A percentile compares a stretch with the other conserved stretches of the same genome.
Evolutionary conservation across 2,888 invertebrate genomes (phyloP).

Genomic region (Callyntrura guangdongensis): DNA sequence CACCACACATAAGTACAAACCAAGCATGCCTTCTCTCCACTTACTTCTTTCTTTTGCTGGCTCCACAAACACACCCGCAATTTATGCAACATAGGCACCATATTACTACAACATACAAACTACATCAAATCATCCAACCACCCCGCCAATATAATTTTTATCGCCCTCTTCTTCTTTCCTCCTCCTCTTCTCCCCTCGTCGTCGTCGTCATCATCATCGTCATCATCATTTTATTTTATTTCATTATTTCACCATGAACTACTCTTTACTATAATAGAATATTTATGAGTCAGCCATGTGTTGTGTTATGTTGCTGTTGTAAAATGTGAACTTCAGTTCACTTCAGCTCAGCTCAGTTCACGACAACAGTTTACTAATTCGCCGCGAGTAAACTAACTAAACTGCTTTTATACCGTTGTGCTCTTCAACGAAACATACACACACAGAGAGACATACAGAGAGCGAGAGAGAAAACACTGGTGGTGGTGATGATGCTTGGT

Average conservation of each 20-base stretch:
- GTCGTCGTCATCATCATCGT: not conserved
- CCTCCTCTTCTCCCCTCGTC: not conserved
- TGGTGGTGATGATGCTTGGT: not conserved
- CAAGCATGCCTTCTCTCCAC: too few species aligned
- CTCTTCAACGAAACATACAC: too few species aligned
- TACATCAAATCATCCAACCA: conserved; percentile 12
- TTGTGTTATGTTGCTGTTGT: conserved; percentile 25
- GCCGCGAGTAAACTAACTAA: conserved; percentile 41
- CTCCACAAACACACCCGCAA: not conserved
- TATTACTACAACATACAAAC: not conserved
- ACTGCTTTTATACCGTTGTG: not conserved
- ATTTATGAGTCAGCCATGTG: conserved; percentile 70
- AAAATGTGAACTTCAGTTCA: conserved; percentile 54
- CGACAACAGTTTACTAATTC: conserved; percentile 56
- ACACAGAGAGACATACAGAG: too few species aligned
- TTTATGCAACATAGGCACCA: conserved; percentile 18
- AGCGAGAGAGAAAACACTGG: not conserved
- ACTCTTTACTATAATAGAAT: conserved; percentile 49
- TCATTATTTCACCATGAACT: conserved; percentile 54
- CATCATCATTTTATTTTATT: conserved; percentile 48
- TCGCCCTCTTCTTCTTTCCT: not conserved
- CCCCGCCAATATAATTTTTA: not conserved
- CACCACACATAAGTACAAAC: not conserved
- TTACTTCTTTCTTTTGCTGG: not conserved
- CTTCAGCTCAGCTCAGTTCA: conserved; percentile 52